Evolutionary conservation across 2,113 vertebrate genomes (phyloP).

Genomic region (Phalacrocorax aristotelis): DNA sequence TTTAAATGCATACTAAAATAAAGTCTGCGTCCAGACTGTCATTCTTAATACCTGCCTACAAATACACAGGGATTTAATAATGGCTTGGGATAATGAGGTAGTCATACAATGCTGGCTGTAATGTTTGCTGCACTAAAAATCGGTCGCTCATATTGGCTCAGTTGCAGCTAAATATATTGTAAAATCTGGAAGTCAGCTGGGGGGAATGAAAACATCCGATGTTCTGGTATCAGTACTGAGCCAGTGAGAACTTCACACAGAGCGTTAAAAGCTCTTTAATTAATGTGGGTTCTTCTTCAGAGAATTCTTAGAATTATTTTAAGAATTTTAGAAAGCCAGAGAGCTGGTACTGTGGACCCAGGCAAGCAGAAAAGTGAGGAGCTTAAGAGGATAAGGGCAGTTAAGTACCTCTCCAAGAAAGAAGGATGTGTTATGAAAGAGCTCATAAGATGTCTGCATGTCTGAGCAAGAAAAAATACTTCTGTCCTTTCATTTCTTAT

Average conservation of each 20-base stretch:
- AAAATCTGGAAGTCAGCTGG: not conserved
- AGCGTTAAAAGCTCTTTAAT: not conserved
- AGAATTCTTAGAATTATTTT: not conserved
- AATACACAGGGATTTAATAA: too few species aligned
- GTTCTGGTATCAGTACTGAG: not conserved
- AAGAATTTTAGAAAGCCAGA: not conserved
- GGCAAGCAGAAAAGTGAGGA: not conserved
- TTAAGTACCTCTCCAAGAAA: not conserved
- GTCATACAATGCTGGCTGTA: accelerated
- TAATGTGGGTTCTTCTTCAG: not conserved
- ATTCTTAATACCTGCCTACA: not conserved
- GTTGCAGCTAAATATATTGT: not conserved
- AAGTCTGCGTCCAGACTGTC: not conserved
- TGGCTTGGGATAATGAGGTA: not conserved
- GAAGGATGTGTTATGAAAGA: not conserved
- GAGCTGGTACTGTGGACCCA: not conserved
- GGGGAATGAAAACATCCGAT: not conserved
- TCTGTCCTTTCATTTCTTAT: not conserved
- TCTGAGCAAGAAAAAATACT: not conserved
- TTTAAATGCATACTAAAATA: not conserved
- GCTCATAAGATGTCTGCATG: not conserved
- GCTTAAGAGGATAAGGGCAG: not conserved
- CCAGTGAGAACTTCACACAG: not conserved
- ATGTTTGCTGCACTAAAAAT: not conserved
- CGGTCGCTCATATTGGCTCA: accelerated